These are phyloP conservation scores for Pterobdella sp. DNA, from an alignment of 2,888 invertebrate genomes.

Conservation along the genomic window DNA sequence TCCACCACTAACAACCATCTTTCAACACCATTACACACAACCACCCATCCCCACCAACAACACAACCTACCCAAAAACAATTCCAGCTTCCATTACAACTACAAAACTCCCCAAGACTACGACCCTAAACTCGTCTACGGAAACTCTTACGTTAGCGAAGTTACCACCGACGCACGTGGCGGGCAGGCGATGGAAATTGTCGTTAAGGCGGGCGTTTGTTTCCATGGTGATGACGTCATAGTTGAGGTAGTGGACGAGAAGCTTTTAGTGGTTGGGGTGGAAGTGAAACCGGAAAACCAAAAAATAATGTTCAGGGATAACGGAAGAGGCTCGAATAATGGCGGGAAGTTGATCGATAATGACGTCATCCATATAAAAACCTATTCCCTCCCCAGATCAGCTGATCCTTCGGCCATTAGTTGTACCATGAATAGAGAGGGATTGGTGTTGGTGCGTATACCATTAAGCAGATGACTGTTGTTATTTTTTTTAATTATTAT, in stretches of 20 bases:
- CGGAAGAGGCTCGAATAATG: conserved; percentile 4
- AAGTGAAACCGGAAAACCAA: conserved; percentile 5
- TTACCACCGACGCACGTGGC: conserved; percentile 28
- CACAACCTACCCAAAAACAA: background rate
- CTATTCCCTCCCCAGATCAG: conserved; percentile 37
- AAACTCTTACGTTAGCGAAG: conserved; percentile 30
- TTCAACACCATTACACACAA: no score
- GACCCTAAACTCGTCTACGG: conserved; percentile 14
- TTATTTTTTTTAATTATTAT: background rate
- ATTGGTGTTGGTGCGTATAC: conserved; percentile 35
- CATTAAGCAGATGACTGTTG: conserved; percentile 19
- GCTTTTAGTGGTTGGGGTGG: conserved; percentile 33
- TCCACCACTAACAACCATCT: no score
- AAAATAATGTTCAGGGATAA: no score
- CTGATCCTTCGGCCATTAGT: conserved; percentile 33
- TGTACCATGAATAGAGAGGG: conserved; percentile 35
- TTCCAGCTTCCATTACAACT: background rate
- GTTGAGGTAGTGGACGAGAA: conserved; percentile 35
- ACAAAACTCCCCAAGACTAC: background rate
- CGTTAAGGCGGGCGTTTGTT: conserved; percentile 36
- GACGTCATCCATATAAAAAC: conserved; percentile 38
- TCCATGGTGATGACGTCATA: conserved; percentile 33
- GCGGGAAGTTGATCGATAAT: background rate
- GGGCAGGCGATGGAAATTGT: conserved; percentile 37
- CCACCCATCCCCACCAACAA: background rate